These are phyloP conservation scores for Aphidius gifuensis DNA, from an alignment of 1,140 invertebrate species.

Conservation along the genomic window DNA sequence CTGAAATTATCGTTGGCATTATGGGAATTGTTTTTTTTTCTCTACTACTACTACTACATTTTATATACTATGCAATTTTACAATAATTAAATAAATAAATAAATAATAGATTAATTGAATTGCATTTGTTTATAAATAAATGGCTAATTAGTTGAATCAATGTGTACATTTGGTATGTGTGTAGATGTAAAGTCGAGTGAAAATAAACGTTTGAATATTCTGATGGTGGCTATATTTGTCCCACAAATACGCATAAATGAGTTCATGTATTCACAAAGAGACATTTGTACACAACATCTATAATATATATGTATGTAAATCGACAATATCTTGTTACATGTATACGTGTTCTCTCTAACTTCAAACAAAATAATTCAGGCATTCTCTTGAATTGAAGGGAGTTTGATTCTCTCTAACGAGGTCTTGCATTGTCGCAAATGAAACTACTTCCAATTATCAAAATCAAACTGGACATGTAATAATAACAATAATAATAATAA, in stretches of 20 bases:
- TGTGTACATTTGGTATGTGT: background rate
- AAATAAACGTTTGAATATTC: no score
- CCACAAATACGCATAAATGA: background rate
- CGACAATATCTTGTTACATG: no score
- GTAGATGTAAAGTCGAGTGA: no score
- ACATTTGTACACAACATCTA: no score
- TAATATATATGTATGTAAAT: no score
- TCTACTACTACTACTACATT: background rate
- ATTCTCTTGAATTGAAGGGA: conserved; percentile 44
- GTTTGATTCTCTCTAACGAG: conserved; percentile 39
- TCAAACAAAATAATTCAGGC: conserved; percentile 56
- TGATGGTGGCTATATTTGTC: no score
- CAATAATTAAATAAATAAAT: no score
- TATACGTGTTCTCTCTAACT: conserved; percentile 39
- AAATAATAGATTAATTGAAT: no score
- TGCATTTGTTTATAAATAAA: no score
- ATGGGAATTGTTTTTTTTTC: conserved; percentile 31
- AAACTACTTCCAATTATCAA: conserved; percentile 52
- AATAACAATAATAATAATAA: no score
- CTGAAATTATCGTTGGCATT: conserved; percentile 44
- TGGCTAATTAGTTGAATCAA: background rate
- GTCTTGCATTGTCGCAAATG: conserved; percentile 28
- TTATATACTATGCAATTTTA: background rate
- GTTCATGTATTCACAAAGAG: background rate
- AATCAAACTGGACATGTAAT: conserved; percentile 39